Evolutionary conservation across 2,113 vertebrate species (phyloP).

Genomic region (Pimephales promelas): DNA sequence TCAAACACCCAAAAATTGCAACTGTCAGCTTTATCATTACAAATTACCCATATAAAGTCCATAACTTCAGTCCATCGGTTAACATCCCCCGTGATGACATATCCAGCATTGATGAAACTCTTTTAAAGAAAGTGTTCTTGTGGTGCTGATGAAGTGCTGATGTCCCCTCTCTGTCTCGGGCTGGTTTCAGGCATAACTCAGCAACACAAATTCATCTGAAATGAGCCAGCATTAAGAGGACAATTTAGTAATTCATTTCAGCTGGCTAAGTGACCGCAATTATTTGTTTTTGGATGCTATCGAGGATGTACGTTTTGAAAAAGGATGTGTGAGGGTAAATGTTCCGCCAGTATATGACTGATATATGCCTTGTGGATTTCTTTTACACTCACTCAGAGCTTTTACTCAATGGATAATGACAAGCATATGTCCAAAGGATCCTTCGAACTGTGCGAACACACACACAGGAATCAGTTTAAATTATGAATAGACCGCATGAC

Average conservation of each 20-base stretch:
- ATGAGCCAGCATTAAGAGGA: conserved; percentile 66
- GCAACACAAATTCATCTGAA: conserved; percentile 70
- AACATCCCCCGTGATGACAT: conserved; percentile 12
- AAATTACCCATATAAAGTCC: not conserved
- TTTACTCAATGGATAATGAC: conserved; percentile 77
- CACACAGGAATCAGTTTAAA: conserved; percentile 42
- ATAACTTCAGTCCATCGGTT: not conserved
- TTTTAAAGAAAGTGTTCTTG: not conserved
- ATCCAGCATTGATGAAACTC: conserved; percentile 1
- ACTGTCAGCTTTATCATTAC: conserved; percentile 18
- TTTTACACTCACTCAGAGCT: conserved; percentile 68
- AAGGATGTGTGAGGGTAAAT: conserved; percentile 63
- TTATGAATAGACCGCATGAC: not conserved
- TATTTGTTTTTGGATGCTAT: conserved; percentile 50
- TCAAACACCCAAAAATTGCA: too few species aligned
- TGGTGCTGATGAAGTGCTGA: conserved; percentile 38
- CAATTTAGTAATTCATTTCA: conserved; percentile 51
- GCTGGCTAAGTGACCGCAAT: conserved; percentile 37
- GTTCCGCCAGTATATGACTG: conserved; percentile 44
- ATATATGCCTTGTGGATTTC: conserved; percentile 56
- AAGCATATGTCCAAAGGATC: conserved; percentile 53
- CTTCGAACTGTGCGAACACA: conserved; percentile 47
- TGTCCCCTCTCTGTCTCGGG: conserved; percentile 26
- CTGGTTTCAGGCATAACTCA: conserved; percentile 61
- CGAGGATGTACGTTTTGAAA: conserved; percentile 64